Evolutionary conservation across 2,113 vertebrate genomes (phyloP), one percentile per base, ranked within the genome.

Genomic region (Barnardius zonarius): DNA sequence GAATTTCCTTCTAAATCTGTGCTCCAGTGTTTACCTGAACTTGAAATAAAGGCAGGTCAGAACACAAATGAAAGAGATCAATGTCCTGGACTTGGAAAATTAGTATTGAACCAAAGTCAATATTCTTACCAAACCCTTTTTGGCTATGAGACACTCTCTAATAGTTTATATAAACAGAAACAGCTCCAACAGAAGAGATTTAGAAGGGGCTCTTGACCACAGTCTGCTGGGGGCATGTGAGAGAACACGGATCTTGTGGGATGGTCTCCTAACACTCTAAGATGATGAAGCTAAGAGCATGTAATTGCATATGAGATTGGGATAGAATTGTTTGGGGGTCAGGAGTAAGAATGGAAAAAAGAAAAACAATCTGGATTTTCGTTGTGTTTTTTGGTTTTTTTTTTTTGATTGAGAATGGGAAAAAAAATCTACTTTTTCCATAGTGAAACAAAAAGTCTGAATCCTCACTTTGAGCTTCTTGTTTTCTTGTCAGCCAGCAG

Each of bases 391-490:
- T 37, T 37, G 37, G 8, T 37, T 37, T 37, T 37, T 6, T n/a
- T 13, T 55, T 33, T 57, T 33, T 57, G 20, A 15, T 35, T 59
- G 57, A 35, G 22, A 59, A 35, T 27, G 61, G 35, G 8, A 2
- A 20, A 35, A 41, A 61, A 62, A 25, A 37, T 4, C 5, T 7
- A 0, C 5, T 59, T 48, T 73, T 86, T 48, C 0, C 0, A 31
- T 11, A 67, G 9, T 33, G 37, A 83, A 95, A 77, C 22, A 68
- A 74, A 80, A 80, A 33, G 6, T 24, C 28, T 80, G 62, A 83
- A 70, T 8, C 30, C 22, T 88, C 17, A 35, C 4, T 54, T 19
- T 83, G 14, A 5, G 30, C 68, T 64, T 79, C 43, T 76, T 72
- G 16, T 18, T 61, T 91, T 88, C 25, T 68, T 59, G 30, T 55